Evolutionary conservation across 2,888 invertebrate genomes (phyloP), one percentile per base, ranked within the genome.

Genomic region (Argyresthia albistria): DNA sequence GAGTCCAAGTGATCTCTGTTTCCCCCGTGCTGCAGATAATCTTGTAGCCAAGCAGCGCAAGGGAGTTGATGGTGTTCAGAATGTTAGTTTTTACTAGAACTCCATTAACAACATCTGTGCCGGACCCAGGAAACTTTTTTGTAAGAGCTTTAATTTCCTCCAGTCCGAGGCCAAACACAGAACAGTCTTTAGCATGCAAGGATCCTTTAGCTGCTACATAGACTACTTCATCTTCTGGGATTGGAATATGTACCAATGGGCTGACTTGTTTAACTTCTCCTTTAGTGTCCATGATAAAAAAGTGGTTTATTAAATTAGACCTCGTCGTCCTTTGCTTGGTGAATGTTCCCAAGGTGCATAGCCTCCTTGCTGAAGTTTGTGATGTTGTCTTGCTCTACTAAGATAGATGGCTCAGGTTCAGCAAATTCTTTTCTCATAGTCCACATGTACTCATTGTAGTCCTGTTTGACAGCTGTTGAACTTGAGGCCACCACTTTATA

Each of bases 381-480:
- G 47, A 90, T 83, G 66, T 90, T 90, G 60, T 90, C 91, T 65
- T 89, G 89, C 57, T 91, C 90, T 56, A 90, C 88, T 65, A 88
- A 79, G 53, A 90, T 84, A 45, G 88, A 89, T 25, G 95, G 95
- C 75, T 96, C 95, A 53, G 95, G 95, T 67, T 94, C 94, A 45
- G 91, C 89, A 75, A 95, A 95, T 65, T 95, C 95, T 76, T 94
- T 95, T 88, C 95, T 92, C 94, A 96, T 94, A 80, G 96, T 96
- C 96, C 96, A 96, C 93, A 95, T 95, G 67, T 95, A 95, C 73
- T 96, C 95, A 89, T 95, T 95, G 72, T 95, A 94, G 73, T 95
- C 95, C 79, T 95, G 95, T 76, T 95, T 95, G 25, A 95, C 93
- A 57, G 94, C 92, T 52, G 95, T 94, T 53, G 94, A 94, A 57